A percentile compares a stretch with the other conserved stretches of the same genome.
Evolutionary conservation across 37 sponge, comb jelly and placozoan species (phyloP).

Genomic region (Geodia barretti): DNA sequence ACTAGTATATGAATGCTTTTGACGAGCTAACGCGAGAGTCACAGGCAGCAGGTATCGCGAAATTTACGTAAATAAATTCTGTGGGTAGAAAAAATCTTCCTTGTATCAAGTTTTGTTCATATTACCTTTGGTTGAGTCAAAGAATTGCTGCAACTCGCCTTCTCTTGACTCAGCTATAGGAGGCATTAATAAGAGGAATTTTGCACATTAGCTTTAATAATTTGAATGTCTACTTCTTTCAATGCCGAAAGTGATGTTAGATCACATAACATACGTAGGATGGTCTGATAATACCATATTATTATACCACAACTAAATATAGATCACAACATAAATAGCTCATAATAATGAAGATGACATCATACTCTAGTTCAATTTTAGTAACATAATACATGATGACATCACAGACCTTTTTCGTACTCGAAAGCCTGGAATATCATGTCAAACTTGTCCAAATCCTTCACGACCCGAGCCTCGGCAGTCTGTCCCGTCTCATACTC

Average conservation of each 20-base stretch:
- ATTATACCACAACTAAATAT: not conserved
- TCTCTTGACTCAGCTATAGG: constrained; percentile 45
- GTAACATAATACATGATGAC: no score
- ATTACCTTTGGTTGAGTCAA: constrained; percentile 81
- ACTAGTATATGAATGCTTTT: no score
- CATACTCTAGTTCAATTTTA: not conserved
- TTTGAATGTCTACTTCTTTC: no score
- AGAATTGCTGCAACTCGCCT: constrained; percentile 69
- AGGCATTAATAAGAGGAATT: not conserved
- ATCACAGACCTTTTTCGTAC: constrained; percentile 78
- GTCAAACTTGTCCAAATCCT: constrained; percentile 93
- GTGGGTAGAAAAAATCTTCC: no score
- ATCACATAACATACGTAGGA: no score
- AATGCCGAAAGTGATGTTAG: no score
- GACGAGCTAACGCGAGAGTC: no score
- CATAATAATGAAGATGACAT: not conserved
- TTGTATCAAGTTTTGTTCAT: no score
- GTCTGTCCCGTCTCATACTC: constrained; percentile 86
- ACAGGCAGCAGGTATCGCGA: not conserved
- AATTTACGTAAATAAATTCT: not conserved
- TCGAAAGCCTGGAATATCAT: constrained; percentile 97
- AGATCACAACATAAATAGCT: not conserved
- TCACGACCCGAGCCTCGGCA: constrained; percentile 81
- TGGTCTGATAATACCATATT: not conserved
- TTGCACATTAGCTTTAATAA: no score